Conservation (phyloP, 2,797 vertebrate genomes). For the Acrocephalus scirpaceus region DNA sequence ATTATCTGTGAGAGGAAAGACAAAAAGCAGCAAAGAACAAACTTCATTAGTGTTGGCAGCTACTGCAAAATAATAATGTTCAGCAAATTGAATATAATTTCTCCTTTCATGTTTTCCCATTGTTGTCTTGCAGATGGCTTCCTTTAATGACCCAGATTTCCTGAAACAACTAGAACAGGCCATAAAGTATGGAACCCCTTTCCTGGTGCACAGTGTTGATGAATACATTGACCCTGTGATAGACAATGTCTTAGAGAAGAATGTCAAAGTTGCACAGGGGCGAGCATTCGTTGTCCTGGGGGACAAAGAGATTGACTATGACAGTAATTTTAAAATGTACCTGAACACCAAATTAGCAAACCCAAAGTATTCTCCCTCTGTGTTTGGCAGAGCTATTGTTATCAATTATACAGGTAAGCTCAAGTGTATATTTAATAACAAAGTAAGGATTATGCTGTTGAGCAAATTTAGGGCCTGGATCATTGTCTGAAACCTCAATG, state of each 20-base stretch:
- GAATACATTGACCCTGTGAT: slow-evolving; percentile 97
- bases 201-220: slow-evolving; percentile 93
- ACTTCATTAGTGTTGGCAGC: background rate
- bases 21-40: background rate
- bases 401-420: slow-evolving; percentile 95
- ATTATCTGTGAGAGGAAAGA: background rate
- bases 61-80: background rate
- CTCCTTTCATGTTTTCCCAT: background rate
- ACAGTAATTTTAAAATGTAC: slow-evolving; percentile 92
- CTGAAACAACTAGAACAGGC: slow-evolving; percentile 93
- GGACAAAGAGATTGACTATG: slow-evolving; percentile 96
- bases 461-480: background rate
- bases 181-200: slow-evolving; percentile 93
- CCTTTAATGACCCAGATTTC: slow-evolving; percentile 96
- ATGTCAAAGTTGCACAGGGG: slow-evolving; percentile 85
- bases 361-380: slow-evolving; percentile 90
- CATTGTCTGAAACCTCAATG: background rate
- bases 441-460: background rate
- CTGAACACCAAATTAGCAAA: slow-evolving; percentile 94
- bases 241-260: slow-evolving; percentile 93
- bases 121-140: slow-evolving; percentile 83
- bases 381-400: slow-evolving; percentile 96
- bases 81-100: background rate
- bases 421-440: background rate
- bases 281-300: slow-evolving; percentile 88